These are phyloP conservation scores for Formicarius rufipectus DNA, from an alignment of 2,113 vertebrate genomes.

Conservation along the genomic window DNA sequence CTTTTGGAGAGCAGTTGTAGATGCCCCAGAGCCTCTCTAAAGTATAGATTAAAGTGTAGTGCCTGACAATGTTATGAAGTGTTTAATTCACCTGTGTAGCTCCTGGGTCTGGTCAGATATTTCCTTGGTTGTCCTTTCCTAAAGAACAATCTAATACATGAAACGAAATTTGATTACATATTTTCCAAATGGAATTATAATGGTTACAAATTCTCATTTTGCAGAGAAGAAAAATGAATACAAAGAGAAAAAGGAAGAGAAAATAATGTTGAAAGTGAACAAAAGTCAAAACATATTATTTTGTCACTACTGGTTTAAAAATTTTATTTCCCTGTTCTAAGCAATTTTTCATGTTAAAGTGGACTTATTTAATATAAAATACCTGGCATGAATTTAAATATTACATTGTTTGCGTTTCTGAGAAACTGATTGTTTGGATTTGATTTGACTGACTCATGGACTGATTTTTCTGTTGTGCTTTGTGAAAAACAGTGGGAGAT, in stretches of 20 bases:
- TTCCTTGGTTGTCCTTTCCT: neutral
- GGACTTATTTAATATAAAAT: neutral
- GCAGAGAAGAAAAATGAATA: neutral
- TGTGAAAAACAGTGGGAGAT: neutral
- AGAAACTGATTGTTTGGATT: neutral
- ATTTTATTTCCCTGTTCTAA: neutral
- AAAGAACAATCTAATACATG: neutral
- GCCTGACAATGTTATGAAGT: neutral
- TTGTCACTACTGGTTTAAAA: neutral
- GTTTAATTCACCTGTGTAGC: neutral
- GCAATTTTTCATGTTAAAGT: neutral
- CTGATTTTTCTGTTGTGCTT: neutral
- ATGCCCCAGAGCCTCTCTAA: neutral
- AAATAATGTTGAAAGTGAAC: neutral
- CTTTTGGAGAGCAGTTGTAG: neutral
- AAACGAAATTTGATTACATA: fast-evolving
- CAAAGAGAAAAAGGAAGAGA: fast-evolving
- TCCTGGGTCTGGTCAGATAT: neutral
- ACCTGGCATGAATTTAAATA: neutral
- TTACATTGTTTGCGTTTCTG: neutral
- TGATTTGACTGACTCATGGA: neutral
- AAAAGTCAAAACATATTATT: fast-evolving
- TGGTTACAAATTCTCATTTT: neutral
- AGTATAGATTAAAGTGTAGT: neutral
- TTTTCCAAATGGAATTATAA: neutral